These are phyloP conservation scores for Tetraneura akinire DNA, from an alignment of 1,140 invertebrate species.

Conservation along the genomic window DNA sequence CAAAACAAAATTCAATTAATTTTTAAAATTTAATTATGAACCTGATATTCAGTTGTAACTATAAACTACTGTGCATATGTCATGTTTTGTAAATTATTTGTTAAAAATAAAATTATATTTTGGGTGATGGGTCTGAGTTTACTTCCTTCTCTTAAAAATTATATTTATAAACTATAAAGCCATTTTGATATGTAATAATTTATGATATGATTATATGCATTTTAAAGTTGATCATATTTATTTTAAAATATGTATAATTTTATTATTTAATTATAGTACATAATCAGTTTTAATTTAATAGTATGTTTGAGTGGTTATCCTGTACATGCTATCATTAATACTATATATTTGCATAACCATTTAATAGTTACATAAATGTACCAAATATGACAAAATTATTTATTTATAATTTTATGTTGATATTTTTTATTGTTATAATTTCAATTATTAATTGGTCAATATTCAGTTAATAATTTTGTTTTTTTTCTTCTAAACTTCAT, in stretches of 20 bases:
- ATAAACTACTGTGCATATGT: background rate
- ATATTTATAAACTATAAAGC: background rate
- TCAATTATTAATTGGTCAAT: too few relatives aligned
- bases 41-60: background rate
- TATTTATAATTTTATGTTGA: too few relatives aligned
- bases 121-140: constrained; percentile 14
- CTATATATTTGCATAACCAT: too few relatives aligned
- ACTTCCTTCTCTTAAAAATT: constrained; percentile 15
- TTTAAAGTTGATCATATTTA: too few relatives aligned
- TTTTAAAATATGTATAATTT: background rate
- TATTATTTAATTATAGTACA: background rate
- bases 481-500: background rate
- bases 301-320: too few relatives aligned
- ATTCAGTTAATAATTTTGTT: background rate
- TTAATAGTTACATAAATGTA: too few relatives aligned
- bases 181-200: background rate
- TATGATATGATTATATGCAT: background rate
- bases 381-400: too few relatives aligned
- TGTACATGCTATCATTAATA: too few relatives aligned
- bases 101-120: background rate
- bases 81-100: background rate
- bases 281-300: too few relatives aligned
- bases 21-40: background rate
- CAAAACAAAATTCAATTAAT: background rate
- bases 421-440: too few relatives aligned